These are phyloP conservation scores for Hemicentrotus pulcherrimus DNA, from an alignment of 35 echinoderm and acorn worm species.

Conservation along the genomic window DNA sequence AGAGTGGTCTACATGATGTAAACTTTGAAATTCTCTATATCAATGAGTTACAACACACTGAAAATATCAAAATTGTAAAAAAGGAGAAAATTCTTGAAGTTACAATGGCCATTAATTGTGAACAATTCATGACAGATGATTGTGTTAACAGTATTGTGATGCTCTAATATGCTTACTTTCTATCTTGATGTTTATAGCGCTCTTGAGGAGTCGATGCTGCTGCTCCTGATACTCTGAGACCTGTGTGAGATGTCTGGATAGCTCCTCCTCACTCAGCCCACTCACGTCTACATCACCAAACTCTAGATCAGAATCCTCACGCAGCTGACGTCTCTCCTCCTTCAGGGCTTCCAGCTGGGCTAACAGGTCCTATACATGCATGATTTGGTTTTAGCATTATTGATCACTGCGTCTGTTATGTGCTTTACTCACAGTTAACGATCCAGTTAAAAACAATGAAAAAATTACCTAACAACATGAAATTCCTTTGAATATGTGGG, in stretches of 20 bases:
- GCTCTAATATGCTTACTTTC: constrained; percentile 59
- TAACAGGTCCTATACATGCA: constrained; percentile 52
- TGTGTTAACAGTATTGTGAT: background rate
- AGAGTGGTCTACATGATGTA: too few relatives aligned
- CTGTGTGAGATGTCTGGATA: constrained; percentile 47
- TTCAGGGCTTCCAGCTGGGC: constrained; percentile 62
- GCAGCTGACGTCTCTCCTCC: constrained; percentile 58
- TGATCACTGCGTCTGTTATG: too few relatives aligned
- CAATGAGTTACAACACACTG: too few relatives aligned
- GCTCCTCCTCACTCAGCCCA: constrained; percentile 44
- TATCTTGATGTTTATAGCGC: constrained; percentile 56
- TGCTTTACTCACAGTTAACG: too few relatives aligned
- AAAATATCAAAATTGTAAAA: too few relatives aligned
- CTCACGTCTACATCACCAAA: constrained; percentile 53
- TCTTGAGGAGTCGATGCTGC: constrained; percentile 58
- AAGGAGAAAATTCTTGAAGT: background rate
- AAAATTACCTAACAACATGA: too few relatives aligned
- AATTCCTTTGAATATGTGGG: too few relatives aligned
- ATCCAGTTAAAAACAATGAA: too few relatives aligned
- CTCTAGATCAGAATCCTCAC: constrained; percentile 51
- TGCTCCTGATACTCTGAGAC: constrained; percentile 57
- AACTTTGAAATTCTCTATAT: too few relatives aligned
- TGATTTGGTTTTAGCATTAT: too few relatives aligned
- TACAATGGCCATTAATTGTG: background rate
- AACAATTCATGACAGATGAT: constrained; percentile 24